Evolutionary conservation across 2,113 vertebrate species (phyloP), one percentile per base, ranked within the genome.

Genomic region (Andinoacara biseriatus): DNA sequence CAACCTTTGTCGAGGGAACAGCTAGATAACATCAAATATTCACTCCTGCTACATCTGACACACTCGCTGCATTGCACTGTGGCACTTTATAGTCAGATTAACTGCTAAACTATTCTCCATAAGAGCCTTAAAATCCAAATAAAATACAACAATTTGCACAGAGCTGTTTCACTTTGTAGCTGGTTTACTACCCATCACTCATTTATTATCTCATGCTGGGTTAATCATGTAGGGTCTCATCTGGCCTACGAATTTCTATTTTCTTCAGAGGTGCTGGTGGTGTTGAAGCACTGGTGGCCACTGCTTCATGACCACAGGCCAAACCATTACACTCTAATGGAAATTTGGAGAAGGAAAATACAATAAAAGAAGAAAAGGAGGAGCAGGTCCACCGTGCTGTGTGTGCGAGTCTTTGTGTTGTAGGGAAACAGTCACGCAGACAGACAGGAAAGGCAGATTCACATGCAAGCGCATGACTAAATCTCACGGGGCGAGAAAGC

Each of bases 141-240:
- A 24, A 58, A 69, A 40, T 24, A 33, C 69, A 63, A 43, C 31
- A 40, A 78, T 75, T 67, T 46, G 52, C 58, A 54, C 24, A 26
- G 56, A 82, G 63, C 26, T 77, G 76, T 85, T 87, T 87, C 76
- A 69, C 58, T 80, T 75, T 75, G 57, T 82, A 46, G 33, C 58
- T 49, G 29, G 60, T 76, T 83, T 85, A 57, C 80, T 62, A 26
- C 74, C 57, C 31, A 38, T 22, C 75, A 40, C 13, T 74, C 29
- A 78, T 75, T 80, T 82, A 77, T 84, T 85, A 29, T 69, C 49
- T 76, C 61, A 67, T 33, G 80, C 85, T 87, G 84, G 49, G 83
- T 75, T 78, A 78, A 86, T 87, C 54, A 63, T 13, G 26, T 35
- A 8, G 2, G 72, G 80, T 80, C 83, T 89, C 86, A 89, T 91